Base-by-base conservation (phyloP, 2,113 vertebrate species). In the Salvelinus sp. region DNA sequence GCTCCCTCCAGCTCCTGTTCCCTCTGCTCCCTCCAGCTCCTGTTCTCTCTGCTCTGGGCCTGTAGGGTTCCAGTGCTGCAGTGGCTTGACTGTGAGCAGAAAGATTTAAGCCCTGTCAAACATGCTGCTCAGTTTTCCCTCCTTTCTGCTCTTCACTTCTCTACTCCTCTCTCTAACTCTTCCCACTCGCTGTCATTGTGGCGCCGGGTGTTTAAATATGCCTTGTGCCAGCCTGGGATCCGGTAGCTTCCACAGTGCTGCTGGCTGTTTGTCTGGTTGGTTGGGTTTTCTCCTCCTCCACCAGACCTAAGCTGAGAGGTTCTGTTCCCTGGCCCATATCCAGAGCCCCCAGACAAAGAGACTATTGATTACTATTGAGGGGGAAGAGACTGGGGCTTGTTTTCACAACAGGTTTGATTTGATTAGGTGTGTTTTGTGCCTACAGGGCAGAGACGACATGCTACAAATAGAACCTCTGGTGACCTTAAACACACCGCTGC, bases 31-130 rank as follows among this genome's bases (percentile, higher is more conserved):
- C 20, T 58, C 14, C 57, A 58, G 20, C 3, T 88, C 75, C 54
- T 73, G 79, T 80, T 89, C 89, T 86, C 86, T 88, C 81, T 78
- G 38, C 77, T 79, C 47, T 74, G 82, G 77, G 78, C 73, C 82
- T 73, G 72, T 83, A 83, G 88, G 79, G 83, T 89, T 82, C 79
- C 76, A 27, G 79, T 73, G 68, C 89, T 84, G 83, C 82, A 81
- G 89, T 74, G 79, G 33, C 78, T 86, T 87, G 85, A 86, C 86
- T 91, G 84, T 86, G 81, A 89, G 83, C 82, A 87, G 81, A 60
- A 73, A 82, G 86, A 91, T 91, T 91, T 91, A 87, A 88, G 83
- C 89, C 80, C 87, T 90, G 89, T 93, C 88, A 86, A 91, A 91
- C 90, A 91, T 85, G 88, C 88, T 88, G 86, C 81, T 88, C 87